These are phyloP conservation scores for Pilophorus perplexus DNA, from an alignment of 2,888 invertebrate species.

Conservation along the genomic window DNA sequence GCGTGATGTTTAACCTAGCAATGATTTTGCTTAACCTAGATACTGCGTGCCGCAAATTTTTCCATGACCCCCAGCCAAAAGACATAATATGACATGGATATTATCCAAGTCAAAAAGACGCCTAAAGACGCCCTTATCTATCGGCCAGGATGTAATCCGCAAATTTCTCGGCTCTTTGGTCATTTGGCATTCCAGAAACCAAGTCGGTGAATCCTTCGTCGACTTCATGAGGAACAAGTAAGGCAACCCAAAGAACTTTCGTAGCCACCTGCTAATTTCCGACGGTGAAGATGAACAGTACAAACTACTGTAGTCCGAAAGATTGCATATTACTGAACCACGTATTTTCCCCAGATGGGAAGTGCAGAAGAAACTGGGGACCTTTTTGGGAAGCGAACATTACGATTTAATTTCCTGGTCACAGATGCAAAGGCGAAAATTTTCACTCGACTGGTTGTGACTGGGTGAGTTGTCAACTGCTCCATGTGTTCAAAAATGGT, in stretches of 20 bases:
- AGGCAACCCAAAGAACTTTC: neutral
- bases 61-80: too few species aligned
- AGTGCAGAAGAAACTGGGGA: neutral
- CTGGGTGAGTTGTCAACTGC: neutral
- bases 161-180: slow-evolving; percentile 1
- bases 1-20: too few species aligned
- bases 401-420: neutral
- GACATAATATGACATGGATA: too few species aligned
- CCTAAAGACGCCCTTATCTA: too few species aligned
- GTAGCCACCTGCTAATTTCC: neutral
- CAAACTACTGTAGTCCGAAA: neutral
- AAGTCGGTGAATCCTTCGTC: slow-evolving; percentile 6
- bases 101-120: too few species aligned
- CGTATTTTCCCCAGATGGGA: neutral
- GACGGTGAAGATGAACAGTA: neutral
- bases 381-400: neutral
- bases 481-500: neutral
- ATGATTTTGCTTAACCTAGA: too few species aligned
- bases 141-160: slow-evolving; percentile 3
- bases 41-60: too few species aligned
- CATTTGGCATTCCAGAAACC: slow-evolving; percentile 7
- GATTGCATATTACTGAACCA: neutral
- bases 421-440: neutral
- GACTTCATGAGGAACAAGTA: slow-evolving; percentile 2
- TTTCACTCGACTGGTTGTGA: neutral